phyloP scores from a whole-genome alignment of 2,113 vertebrate genomes.

The Phalacrocorax aristotelis region DNA sequence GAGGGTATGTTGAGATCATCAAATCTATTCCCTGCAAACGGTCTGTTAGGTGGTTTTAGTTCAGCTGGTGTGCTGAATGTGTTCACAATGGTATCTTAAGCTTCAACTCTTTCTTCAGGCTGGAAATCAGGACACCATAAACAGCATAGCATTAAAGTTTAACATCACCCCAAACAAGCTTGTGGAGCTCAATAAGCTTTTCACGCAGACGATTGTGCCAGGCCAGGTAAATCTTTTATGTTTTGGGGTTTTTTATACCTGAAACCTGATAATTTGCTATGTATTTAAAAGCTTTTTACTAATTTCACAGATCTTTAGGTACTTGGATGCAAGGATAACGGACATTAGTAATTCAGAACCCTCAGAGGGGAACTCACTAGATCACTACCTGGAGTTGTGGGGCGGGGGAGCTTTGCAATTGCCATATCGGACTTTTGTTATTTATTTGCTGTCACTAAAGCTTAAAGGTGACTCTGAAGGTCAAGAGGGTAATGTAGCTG shows the following conservation, averaged over 20 bases:
- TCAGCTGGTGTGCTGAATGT: neutral
- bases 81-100: neutral
- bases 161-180: conserved; percentile 95
- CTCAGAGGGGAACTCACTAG: neutral
- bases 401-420: neutral
- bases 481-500: neutral
- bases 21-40: neutral
- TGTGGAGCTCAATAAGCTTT: conserved; percentile 94
- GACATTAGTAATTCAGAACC: neutral
- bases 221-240: conserved; percentile 84
- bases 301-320: neutral
- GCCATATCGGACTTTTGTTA: neutral
- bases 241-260: neutral
- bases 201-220: conserved; percentile 89
- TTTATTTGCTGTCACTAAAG: neutral
- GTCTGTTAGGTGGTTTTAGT: neutral
- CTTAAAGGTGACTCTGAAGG: neutral
- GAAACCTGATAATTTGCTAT: neutral
- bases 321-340: neutral
- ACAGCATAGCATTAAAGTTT: conserved; percentile 93
- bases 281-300: neutral
- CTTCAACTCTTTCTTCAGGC: conserved; percentile 77
- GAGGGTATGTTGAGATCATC: neutral
- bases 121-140: conserved; percentile 87
- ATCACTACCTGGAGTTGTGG: neutral